Conservation (phyloP, 1,140 invertebrate genomes). For the Nomia melanderi region DNA sequence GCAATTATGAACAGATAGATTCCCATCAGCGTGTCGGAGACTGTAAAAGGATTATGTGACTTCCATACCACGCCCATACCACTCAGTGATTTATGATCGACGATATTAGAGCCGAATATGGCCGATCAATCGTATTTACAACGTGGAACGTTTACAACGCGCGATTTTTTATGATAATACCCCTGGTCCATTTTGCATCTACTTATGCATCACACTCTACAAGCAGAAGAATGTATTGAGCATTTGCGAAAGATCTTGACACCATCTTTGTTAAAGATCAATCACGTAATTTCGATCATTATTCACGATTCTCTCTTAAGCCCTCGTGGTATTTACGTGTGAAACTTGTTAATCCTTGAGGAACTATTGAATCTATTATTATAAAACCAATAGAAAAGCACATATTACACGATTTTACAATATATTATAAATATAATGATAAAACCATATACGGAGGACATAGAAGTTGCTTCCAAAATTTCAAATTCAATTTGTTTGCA, state of each 20-base stretch:
- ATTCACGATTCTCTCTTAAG: too few species aligned
- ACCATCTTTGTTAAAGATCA: not conserved
- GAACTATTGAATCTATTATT: too few species aligned
- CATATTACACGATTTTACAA: too few species aligned
- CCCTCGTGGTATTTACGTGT: too few species aligned
- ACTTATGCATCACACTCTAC: not conserved
- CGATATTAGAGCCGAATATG: slow-evolving; percentile 45
- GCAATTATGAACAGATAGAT: slow-evolving; percentile 88
- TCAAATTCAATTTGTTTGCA: too few species aligned
- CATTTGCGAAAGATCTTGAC: not conserved
- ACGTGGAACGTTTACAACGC: not conserved
- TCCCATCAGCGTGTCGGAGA: slow-evolving; percentile 91
- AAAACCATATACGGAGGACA: too few species aligned
- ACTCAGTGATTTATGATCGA: slow-evolving; percentile 62
- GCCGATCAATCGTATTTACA: slow-evolving; percentile 42
- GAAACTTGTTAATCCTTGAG: too few species aligned
- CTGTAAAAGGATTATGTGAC: slow-evolving; percentile 68
- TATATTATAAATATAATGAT: too few species aligned
- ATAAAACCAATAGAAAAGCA: too few species aligned
- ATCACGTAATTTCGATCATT: not conserved
- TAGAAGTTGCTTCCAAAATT: too few species aligned
- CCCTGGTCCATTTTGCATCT: not conserved
- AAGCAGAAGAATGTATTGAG: not conserved
- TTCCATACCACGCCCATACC: slow-evolving; percentile 17
- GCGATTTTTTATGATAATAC: not conserved